Base-by-base conservation (phyloP, 2,888 invertebrate species). In the Eupithecia exiguata region DNA sequence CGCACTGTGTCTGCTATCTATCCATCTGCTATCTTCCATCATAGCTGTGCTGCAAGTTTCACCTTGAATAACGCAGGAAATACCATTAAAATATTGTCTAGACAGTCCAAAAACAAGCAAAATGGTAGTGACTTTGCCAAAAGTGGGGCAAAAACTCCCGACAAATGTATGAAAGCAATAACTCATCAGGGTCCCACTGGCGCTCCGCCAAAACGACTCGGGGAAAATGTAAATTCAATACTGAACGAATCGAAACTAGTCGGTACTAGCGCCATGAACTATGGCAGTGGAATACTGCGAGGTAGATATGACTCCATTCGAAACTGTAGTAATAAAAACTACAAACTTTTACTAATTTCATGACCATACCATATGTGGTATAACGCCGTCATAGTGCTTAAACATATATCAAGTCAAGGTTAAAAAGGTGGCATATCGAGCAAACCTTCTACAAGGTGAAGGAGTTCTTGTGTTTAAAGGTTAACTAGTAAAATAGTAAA, bases 211-310 rank as follows among this genome's bases (percentile, higher is more conserved):
- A 81, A 78, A 46, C 80, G 80, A 80, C 78, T 80, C 78, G 72
- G 78, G 81, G 79, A 77, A 83, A 86, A 87, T 87, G 86, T 87
- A 87, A 87, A 87, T 87, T 82, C 86, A 83, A 88, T 88, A 86
- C 84, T 80, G 81, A 76, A 81, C 76, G 83, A 81, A 82, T 83
- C 76, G 82, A 81, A 85, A 78, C 81, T 78, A 84, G 82, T 83
- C 76, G 72, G 30, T 68, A 62, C 61, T 61, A 38, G 63, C 61
- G 71, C 69, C 36, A 62, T 72, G 72, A 66, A 70, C 53, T 65
- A 70, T 61, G 61, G 63, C 58, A 18, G 21, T 58, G 53, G 65
- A 71, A 53, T 36, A 12, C 14, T 35, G n/a, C 58, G 36, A 16
- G 53, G 66, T 70, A 70, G 75, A 70, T 73, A 58, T 36, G 69